These are phyloP conservation scores for Aleiodes alternator DNA, from an alignment of 2,888 invertebrate genomes.

Conservation along the genomic window DNA sequence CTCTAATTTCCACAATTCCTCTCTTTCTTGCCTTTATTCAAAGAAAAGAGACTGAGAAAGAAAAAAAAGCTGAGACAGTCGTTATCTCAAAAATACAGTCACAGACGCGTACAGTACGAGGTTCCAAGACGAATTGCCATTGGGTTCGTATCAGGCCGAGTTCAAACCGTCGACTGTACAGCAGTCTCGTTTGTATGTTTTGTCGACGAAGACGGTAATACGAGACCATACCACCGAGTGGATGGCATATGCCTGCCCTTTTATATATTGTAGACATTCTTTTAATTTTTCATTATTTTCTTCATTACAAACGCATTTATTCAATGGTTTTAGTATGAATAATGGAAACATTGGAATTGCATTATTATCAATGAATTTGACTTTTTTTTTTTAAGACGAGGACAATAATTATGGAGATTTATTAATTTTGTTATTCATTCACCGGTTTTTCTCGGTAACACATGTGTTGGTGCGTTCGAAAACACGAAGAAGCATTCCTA, in stretches of 20 bases:
- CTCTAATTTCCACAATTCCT: constrained; percentile 1
- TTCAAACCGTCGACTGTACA: constrained; percentile 24
- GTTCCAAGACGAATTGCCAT: constrained; percentile 38
- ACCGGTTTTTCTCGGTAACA: too few relatives aligned
- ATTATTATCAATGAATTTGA: too few relatives aligned
- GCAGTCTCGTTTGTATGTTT: constrained; percentile 17
- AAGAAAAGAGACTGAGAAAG: background rate
- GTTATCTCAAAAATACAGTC: background rate
- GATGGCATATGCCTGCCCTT: background rate
- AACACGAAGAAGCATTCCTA: too few relatives aligned
- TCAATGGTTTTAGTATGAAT: too few relatives aligned
- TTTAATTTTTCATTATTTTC: background rate
- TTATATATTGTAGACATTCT: background rate
- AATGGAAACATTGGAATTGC: too few relatives aligned
- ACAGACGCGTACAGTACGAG: constrained; percentile 18
- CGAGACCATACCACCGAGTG: constrained; percentile 16
- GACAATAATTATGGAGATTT: too few relatives aligned
- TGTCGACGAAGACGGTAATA: constrained; percentile 37
- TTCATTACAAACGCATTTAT: too few relatives aligned
- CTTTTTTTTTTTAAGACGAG: too few relatives aligned
- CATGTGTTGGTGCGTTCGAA: too few relatives aligned
- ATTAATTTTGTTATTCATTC: too few relatives aligned
- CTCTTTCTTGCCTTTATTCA: background rate
- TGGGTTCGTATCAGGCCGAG: constrained; percentile 3
- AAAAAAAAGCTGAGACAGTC: constrained; percentile 3